A percentile compares a stretch with the other conserved stretches of the same genome.
These are phyloP conservation scores for Rhodophaea formosa DNA, from an alignment of 2,888 invertebrate species.

Conservation along the genomic window DNA sequence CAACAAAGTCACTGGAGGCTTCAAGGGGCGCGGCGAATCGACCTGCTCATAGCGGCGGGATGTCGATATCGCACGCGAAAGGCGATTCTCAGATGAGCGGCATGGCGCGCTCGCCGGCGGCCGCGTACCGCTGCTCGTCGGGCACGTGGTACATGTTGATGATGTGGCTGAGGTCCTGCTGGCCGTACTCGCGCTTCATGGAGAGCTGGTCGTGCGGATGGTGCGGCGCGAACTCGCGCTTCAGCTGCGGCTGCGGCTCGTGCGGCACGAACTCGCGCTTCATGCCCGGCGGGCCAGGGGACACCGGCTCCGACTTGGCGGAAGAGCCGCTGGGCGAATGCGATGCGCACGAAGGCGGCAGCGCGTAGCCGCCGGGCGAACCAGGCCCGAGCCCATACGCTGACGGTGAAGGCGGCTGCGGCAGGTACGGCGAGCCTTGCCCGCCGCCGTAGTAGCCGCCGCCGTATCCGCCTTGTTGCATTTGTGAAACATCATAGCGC, in stretches of 20 bases:
- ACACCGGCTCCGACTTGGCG: constrained; percentile 94
- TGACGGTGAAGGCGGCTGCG: constrained; percentile 86
- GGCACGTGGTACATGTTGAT: constrained; percentile 86
- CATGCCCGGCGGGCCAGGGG: constrained; percentile 85
- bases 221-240: constrained; percentile 79
- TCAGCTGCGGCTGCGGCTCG: constrained; percentile 71
- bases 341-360: constrained; percentile 85
- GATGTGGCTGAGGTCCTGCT: constrained; percentile 83
- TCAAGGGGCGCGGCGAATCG: constrained; percentile 72
- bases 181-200: constrained; percentile 88
- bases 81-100: constrained; percentile 85
- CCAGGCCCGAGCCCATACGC: constrained; percentile 84
- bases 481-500: constrained; percentile 94
- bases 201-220: constrained; percentile 67
- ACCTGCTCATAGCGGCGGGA: constrained; percentile 83
- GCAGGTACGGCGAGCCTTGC: constrained; percentile 89
- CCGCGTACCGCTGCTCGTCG: constrained; percentile 82
- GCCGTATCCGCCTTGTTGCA: constrained; percentile 86
- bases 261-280: constrained; percentile 78
- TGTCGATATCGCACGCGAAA: constrained; percentile 83
- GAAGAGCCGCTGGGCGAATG: constrained; percentile 94
- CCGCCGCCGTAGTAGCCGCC: constrained; percentile 88
- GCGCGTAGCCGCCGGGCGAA: constrained; percentile 83
- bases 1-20: constrained; percentile 63
- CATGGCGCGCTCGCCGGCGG: constrained; percentile 82